Evolutionary conservation across 35 echinoderm and acorn worm species (phyloP).

Genomic region (Lytechinus variegatus): DNA sequence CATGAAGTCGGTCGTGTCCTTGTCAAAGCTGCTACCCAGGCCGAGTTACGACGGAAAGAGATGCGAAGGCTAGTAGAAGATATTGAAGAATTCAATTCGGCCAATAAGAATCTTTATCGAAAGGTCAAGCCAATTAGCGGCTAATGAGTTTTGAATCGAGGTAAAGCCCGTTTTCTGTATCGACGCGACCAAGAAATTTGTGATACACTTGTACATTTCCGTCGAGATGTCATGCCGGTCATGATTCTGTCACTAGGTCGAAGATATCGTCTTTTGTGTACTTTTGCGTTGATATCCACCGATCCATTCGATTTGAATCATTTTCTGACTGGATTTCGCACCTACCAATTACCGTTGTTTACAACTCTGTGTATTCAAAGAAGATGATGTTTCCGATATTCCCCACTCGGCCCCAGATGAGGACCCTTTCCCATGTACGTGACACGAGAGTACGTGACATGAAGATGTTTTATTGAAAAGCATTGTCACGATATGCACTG

Average conservation of each 20-base stretch:
- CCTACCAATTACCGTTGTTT: neutral
- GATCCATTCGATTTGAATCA: neutral
- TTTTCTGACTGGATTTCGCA: neutral
- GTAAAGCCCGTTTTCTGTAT: neutral
- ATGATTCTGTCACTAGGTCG: neutral
- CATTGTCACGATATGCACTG: neutral
- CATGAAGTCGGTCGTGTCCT: slow-evolving; percentile 46
- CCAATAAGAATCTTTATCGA: slow-evolving; percentile 37
- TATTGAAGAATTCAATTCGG: slow-evolving; percentile 63
- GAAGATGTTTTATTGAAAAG: neutral
- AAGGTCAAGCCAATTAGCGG: slow-evolving; percentile 21
- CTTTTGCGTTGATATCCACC: neutral
- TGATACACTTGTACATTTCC: neutral
- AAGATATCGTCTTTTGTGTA: neutral
- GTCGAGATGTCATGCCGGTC: neutral
- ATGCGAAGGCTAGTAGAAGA: slow-evolving; percentile 49
- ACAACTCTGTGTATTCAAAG: neutral
- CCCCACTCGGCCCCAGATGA: neutral
- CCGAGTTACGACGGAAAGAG: slow-evolving; percentile 47
- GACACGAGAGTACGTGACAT: neutral
- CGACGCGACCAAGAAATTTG: neutral
- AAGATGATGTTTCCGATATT: neutral
- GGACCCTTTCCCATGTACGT: neutral
- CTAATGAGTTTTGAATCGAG: neutral
- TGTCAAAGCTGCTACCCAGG: slow-evolving; percentile 46